A percentile compares a stretch with the other conserved stretches of the same genome.
Conservation (phyloP, 2,113 vertebrate genomes). For the Xiphophorus hellerii region DNA sequence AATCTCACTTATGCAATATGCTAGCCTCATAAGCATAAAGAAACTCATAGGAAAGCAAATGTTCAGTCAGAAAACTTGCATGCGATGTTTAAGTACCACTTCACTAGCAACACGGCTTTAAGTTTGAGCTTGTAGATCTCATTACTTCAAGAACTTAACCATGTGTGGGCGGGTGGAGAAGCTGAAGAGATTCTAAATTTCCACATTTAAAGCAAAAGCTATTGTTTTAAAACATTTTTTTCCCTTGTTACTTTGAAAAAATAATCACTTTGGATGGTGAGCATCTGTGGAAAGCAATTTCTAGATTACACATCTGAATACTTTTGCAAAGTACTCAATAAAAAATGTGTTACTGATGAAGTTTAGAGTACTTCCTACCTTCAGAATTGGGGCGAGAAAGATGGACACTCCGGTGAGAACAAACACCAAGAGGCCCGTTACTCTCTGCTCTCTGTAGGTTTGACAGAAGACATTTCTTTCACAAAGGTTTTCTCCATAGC, state of each 20-base stretch:
- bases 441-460: conserved; percentile 85
- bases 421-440: conserved; percentile 93
- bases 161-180: too few species aligned
- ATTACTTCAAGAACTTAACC: neutral
- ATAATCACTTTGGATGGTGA: too few species aligned
- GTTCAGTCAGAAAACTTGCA: neutral
- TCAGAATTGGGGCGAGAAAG: conserved; percentile 93
- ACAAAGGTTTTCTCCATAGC: neutral
- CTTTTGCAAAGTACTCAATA: too few species aligned
- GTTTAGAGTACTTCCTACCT: conserved; percentile 77
- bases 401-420: conserved; percentile 93
- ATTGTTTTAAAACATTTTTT: too few species aligned
- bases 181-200: too few species aligned
- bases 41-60: neutral
- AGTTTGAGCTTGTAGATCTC: too few species aligned
- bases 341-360: neutral
- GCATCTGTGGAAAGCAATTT: too few species aligned
- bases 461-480: conserved; percentile 14
- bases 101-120: too few species aligned
- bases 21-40: neutral
- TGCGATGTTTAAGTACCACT: neutral
- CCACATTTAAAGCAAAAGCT: too few species aligned
- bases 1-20: too few species aligned
- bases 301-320: neutral
- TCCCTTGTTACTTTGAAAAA: too few species aligned